A percentile compares a stretch with the other conserved stretches of the same genome.
These are phyloP conservation scores for Lutraria rhynchaena DNA, from an alignment of 1,140 invertebrate species.

Conservation along the genomic window DNA sequence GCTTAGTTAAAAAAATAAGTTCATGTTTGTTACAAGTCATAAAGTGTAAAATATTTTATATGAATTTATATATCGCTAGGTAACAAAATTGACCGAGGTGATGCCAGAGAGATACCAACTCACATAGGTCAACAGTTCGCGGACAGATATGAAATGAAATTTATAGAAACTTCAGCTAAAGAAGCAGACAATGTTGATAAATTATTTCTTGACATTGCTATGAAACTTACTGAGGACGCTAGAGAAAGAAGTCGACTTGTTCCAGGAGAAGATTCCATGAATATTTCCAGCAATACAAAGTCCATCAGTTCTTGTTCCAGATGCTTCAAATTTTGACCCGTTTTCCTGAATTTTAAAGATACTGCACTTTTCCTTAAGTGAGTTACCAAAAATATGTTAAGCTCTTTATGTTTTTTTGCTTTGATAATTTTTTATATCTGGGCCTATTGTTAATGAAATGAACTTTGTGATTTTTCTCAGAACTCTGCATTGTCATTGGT, in stretches of 20 bases:
- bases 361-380: too few species aligned
- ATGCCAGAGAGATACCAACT: conserved; percentile 93
- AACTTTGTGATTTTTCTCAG: too few species aligned
- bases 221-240: conserved; percentile 77
- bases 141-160: conserved; percentile 95
- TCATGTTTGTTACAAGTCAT: too few species aligned
- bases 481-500: too few species aligned
- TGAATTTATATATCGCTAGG: too few species aligned
- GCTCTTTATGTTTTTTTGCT: too few species aligned
- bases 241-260: conserved; percentile 71
- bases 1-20: too few species aligned
- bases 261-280: conserved; percentile 57
- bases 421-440: too few species aligned
- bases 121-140: conserved; percentile 98
- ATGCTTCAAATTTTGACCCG: conserved; percentile 63
- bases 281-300: conserved; percentile 61
- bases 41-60: too few species aligned
- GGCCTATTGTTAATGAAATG: too few species aligned
- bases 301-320: conserved; percentile 62
- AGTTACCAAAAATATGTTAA: too few species aligned
- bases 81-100: conserved; percentile 98
- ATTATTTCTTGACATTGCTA: conserved; percentile 96
- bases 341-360: too few species aligned
- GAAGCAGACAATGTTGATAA: conserved; percentile 81
- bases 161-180: conserved; percentile 81